Evolutionary conservation across 2,113 vertebrate genomes (phyloP), one percentile per base, ranked within the genome.

Genomic region (Epinephelus lanceolatus): DNA sequence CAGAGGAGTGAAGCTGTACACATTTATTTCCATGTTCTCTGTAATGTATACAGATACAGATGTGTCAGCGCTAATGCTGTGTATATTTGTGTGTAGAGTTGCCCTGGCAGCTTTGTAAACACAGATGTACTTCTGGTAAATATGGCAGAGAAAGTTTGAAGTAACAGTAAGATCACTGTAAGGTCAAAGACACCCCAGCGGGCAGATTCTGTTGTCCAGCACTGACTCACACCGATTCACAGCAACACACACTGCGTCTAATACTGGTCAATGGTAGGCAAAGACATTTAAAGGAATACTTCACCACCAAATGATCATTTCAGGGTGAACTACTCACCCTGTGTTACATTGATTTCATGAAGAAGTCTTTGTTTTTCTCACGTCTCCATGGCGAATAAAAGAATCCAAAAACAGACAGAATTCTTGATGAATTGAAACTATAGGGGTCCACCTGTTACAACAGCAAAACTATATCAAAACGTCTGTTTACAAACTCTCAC

Each of bases 101-200:
- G 55, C 76, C 79, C 17, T 33, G 70, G 84, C 60, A 76, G 77
- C 84, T 61, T 72, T 55, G 63, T 82, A 85, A 90, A 90, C 89
- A 91, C 84, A 87, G 80, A 90, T 92, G 79, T 60, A 33, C 37
- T 51, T 81, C 71, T 65, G 72, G 51, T 81, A 88, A 86, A 87
- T 74, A 80, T 42, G 45, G 71, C 66, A 67, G 30, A 40, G 33
- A 68, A 37, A 57, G 42, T 56, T 21, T 78, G 60, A 85, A 71
- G 76, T 81, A 53, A 42, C 15, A 10, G 66, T 19, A 13, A 63
- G 68, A 51, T 81, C 63, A 15, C 13, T 2, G 8, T 52, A 15
- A 33, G 74, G 74, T 72, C 67, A 52, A 19, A 81, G 23, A 71
- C 53, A 47, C 1, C 23, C 42, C 14, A 3, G 30, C 30, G 4